A percentile compares a stretch with the other conserved stretches of the same genome.
Conservation (phyloP, 1,140 invertebrate species). For the Geopemphigus sp. region DNA sequence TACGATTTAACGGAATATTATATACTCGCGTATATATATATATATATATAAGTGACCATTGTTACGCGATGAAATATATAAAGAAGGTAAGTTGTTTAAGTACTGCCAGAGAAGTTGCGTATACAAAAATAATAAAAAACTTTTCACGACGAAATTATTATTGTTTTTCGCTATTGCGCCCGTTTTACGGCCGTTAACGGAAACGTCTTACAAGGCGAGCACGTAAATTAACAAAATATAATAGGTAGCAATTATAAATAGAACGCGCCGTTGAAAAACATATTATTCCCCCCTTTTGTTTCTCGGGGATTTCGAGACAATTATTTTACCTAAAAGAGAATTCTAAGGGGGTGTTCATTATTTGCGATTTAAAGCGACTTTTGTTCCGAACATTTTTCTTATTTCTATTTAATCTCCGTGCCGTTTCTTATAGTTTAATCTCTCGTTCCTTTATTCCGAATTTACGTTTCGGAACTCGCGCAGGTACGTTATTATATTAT, state of each 20-base stretch:
- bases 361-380: constrained; percentile 22
- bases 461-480: neutral
- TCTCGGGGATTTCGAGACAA: neutral
- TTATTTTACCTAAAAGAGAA: neutral
- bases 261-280: neutral
- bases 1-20: too few species aligned
- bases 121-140: neutral
- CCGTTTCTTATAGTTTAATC: neutral
- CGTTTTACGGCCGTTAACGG: neutral
- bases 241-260: constrained; percentile 1
- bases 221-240: constrained; percentile 1
- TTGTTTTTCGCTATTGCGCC: neutral
- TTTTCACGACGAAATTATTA: neutral
- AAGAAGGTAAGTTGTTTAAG: too few species aligned
- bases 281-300: neutral
- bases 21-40: too few species aligned
- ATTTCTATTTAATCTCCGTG: neutral
- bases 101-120: too few species aligned
- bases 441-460: neutral
- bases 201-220: neutral
- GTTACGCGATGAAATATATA: too few species aligned
- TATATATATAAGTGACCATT: too few species aligned
- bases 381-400: constrained; percentile 10
- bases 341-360: constrained; percentile 8
- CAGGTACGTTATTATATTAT: neutral